Base-by-base conservation (phyloP, 1,140 invertebrate species). In the Lepidotrigona ventralis region DNA sequence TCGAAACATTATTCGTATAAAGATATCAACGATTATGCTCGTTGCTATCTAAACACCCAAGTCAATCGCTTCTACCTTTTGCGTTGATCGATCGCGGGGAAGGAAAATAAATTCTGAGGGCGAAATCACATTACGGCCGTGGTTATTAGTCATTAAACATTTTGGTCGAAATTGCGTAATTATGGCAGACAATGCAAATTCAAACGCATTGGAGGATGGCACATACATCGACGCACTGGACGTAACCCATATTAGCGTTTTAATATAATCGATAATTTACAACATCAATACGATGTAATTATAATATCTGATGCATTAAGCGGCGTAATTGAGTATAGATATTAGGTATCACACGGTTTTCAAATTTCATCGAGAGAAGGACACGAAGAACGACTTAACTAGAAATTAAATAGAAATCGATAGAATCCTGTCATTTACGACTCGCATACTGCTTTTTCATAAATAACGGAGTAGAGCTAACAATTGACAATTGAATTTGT, bases 61-160 rank as follows among this genome's bases (percentile, higher is more conserved):
- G 56, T 58, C 3, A 0, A 60, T 60, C 23, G n/a, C n/a, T n/a
- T 60, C 23, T n/a, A 14, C 4, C 58, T 1, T 14, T 60, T n/a
- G 11, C n/a, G n/a, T 29, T 64, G 15, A 64, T 64, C 15, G 14
- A 17, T 1, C 0, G 5, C 8, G n/a, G 6, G 12, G 19, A 1
- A 21, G 6, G 33, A 77, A 66, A 54, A 69, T 39, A 12, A 1
- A 53, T 53, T 68, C 26, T 9, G 29, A 8, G 0, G 12, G 33
- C 21, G n/a, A 54, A 66, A 46, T 66, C 15, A 9, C 5, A n/a
- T 14, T n/a, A 2, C 12, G 17, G 46, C 21, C 21, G 26, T 53
- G 64, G 39, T 77, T 77, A 73, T 60, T 77, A 82, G 58, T 60
- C 76, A 70, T 33, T 53, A 58, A 77, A 82, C 53, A 58, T 77